Percentiles rank a stretch among this genome's conserved stretches.
These are phyloP conservation scores for Prinia subflava DNA, from an alignment of 2,113 vertebrate species.

Conservation along the genomic window DNA sequence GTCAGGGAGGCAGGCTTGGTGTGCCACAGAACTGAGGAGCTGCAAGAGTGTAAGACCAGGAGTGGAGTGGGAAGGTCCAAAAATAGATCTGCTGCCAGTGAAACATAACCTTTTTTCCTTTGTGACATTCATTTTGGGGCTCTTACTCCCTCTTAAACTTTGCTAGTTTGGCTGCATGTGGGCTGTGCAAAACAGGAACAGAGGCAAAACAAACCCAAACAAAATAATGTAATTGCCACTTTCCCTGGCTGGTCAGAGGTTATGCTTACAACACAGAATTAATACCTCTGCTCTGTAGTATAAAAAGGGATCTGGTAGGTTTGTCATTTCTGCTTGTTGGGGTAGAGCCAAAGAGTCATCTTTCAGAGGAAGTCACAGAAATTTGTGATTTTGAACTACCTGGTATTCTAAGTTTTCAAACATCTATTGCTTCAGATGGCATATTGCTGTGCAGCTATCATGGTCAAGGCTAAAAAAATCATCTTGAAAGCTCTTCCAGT, in stretches of 20 bases:
- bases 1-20: not conserved
- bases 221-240: not conserved
- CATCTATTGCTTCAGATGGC: not conserved
- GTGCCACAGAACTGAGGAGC: not conserved
- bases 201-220: not conserved
- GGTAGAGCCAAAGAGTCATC: not conserved
- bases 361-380: not conserved
- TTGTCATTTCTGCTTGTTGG: not conserved
- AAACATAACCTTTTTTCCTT: not conserved
- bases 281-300: not conserved
- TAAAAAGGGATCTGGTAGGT: not conserved
- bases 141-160: not conserved
- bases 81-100: not conserved
- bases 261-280: slow-evolving; percentile 12
- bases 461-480: slow-evolving; percentile 24
- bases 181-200: not conserved
- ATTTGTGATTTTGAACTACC: not conserved
- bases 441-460: slow-evolving; percentile 25
- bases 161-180: not conserved
- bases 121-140: accelerated
- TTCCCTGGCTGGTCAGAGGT: not conserved
- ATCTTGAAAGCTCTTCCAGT: slow-evolving; percentile 37
- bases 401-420: not conserved
- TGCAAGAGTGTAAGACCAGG: not conserved
- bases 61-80: not conserved